Conservation (phyloP, 2,797 vertebrate species). For the Acanthopagrus latus region DNA sequence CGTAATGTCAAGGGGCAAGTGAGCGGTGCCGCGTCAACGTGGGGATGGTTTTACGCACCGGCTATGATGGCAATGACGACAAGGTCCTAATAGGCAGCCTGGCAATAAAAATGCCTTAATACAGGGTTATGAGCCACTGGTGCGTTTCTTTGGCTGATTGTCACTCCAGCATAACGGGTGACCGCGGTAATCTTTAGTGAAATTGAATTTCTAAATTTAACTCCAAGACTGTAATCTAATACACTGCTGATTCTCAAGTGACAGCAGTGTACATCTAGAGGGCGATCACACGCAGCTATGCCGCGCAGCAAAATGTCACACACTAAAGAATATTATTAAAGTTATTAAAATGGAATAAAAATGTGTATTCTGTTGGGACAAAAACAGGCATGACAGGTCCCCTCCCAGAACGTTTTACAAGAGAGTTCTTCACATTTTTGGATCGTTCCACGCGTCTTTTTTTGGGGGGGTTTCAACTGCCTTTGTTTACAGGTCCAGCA, state of each 20-base stretch:
- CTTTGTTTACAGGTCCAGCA: slow-evolving; percentile 92
- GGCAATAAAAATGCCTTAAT: slow-evolving; percentile 2
- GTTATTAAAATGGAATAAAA: not conserved
- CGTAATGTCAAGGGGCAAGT: slow-evolving; percentile 45
- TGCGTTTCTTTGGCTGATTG: slow-evolving; percentile 3
- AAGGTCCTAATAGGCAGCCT: not conserved
- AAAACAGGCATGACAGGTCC: not conserved
- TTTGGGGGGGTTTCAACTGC: not conserved
- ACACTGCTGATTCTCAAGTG: slow-evolving; percentile 71
- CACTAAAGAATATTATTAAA: not conserved
- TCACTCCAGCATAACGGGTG: slow-evolving; percentile 19
- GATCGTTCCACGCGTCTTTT: not conserved
- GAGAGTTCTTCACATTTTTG: too few species aligned
- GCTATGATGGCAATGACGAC: slow-evolving; percentile 1
- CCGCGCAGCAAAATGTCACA: slow-evolving; percentile 5
- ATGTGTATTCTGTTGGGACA: not conserved
- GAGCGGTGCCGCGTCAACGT: slow-evolving; percentile 13
- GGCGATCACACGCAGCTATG: slow-evolving; percentile 43
- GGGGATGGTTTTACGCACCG: slow-evolving; percentile 70
- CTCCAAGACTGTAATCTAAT: slow-evolving; percentile 81
- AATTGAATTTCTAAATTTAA: slow-evolving; percentile 84
- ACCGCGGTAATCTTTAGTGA: slow-evolving; percentile 63
- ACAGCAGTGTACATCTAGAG: slow-evolving; percentile 51
- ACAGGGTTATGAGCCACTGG: not conserved
- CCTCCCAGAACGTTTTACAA: not conserved